Conservation (phyloP, 2,888 invertebrate species). For the Tholera decimalis region DNA sequence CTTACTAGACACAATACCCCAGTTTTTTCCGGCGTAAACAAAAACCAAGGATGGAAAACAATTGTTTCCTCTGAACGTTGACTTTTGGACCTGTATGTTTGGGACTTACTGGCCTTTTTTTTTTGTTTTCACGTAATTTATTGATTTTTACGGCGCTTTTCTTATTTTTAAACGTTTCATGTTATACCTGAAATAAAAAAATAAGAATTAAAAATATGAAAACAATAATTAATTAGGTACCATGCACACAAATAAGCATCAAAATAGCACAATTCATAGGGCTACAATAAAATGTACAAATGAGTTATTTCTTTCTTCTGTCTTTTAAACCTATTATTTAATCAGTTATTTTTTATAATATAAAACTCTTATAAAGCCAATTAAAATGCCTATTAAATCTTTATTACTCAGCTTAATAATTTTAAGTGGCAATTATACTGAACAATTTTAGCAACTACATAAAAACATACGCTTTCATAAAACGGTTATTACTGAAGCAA, state of each 20-base stretch:
- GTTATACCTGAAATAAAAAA: too few species aligned
- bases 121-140: too few species aligned
- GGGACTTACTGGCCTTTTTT: background rate
- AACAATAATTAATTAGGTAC: too few species aligned
- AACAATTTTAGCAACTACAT: slow-evolving; percentile 40
- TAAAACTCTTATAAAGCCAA: slow-evolving; percentile 37
- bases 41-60: slow-evolving; percentile 42
- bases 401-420: slow-evolving; percentile 42
- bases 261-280: too few species aligned
- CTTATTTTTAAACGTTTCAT: background rate
- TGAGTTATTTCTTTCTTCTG: too few species aligned
- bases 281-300: too few species aligned
- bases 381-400: slow-evolving; percentile 40
- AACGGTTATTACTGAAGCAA: slow-evolving; percentile 54
- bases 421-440: slow-evolving; percentile 29
- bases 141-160: background rate
- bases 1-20: slow-evolving; percentile 60
- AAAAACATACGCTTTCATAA: slow-evolving; percentile 45
- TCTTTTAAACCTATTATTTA: too few species aligned
- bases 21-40: slow-evolving; percentile 49
- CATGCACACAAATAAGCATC: too few species aligned
- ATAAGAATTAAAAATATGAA: too few species aligned
- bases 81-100: slow-evolving; percentile 15
- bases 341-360: too few species aligned
- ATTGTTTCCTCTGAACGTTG: slow-evolving; percentile 25